Percentiles rank a stretch among this genome's conserved stretches.
Conservation (phyloP, 2,888 invertebrate species). For the Dynastes tityus region DNA sequence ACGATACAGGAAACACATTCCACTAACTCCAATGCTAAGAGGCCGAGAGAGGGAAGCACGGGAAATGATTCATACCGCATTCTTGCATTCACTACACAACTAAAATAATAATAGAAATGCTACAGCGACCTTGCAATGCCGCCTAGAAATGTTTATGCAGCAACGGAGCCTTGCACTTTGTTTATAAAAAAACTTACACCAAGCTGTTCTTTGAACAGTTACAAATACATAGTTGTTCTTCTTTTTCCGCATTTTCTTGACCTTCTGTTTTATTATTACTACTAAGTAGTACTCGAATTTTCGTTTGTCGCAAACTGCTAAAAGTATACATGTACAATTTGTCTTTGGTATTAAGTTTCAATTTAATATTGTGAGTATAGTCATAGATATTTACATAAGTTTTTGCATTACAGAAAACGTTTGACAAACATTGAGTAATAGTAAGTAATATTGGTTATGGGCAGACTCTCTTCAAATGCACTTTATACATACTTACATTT, state of each 20-base stretch:
- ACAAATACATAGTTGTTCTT: background rate
- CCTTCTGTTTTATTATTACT: background rate
- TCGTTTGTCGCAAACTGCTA: background rate
- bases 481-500: too few relatives aligned
- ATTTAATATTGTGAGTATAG: too few relatives aligned
- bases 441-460: too few relatives aligned
- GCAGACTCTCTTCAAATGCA: too few relatives aligned
- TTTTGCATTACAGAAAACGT: too few relatives aligned
- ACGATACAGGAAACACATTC: conserved; percentile 20
- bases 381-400: too few relatives aligned
- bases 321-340: background rate
- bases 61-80: conserved; percentile 50
- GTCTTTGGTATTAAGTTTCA: too few relatives aligned
- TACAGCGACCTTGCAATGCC: conserved; percentile 52
- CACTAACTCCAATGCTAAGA: background rate
- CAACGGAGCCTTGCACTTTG: conserved; percentile 50
- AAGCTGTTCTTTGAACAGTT: background rate
- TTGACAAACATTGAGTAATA: too few relatives aligned
- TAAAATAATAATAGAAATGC: conserved; percentile 51
- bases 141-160: conserved; percentile 45
- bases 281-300: background rate
- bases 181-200: conserved; percentile 31
- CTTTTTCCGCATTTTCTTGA: background rate
- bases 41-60: background rate
- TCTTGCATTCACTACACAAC: conserved; percentile 48